phyloP scores from a whole-genome alignment of 2,888 invertebrate genomes.

The Tenthredo livida region DNA sequence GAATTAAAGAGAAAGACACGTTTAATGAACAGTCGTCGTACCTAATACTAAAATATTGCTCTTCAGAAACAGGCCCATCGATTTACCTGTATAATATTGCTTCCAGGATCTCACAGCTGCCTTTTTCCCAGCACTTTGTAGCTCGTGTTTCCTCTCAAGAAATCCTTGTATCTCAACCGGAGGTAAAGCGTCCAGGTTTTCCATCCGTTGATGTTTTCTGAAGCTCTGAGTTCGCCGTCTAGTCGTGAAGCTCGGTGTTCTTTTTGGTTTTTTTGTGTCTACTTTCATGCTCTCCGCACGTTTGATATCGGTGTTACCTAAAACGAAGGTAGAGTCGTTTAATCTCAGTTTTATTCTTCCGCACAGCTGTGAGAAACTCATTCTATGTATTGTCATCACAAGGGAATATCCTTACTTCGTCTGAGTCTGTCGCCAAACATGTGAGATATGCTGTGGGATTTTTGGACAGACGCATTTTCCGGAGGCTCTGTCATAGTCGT shows the following conservation, averaged over 20 bases:
- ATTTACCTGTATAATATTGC: conserved; percentile 87
- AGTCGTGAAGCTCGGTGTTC: conserved; percentile 97
- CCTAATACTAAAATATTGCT: not conserved
- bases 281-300: conserved; percentile 94
- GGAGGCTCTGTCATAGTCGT: conserved; percentile 59
- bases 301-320: conserved; percentile 81
- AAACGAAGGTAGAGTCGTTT: conserved; percentile 12
- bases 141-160: conserved; percentile 96
- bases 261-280: conserved; percentile 89
- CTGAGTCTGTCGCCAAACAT: conserved; percentile 84
- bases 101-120: conserved; percentile 98
- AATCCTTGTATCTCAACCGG: conserved; percentile 95
- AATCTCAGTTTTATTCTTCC: conserved; percentile 28
- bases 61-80: not conserved
- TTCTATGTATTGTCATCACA: conserved; percentile 1
- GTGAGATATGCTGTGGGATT: conserved; percentile 82
- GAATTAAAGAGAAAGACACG: conserved; percentile 55
- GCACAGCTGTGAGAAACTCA: conserved; percentile 36
- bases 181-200: conserved; percentile 84
- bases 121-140: conserved; percentile 95
- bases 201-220: conserved; percentile 84
- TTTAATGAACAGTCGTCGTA: conserved; percentile 9
- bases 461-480: conserved; percentile 79
- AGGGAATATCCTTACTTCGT: conserved; percentile 75
- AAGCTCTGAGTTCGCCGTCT: conserved; percentile 93